Evolutionary conservation across 1,140 invertebrate species (phyloP).

Genomic region (Pogonomyrmex californicus): DNA sequence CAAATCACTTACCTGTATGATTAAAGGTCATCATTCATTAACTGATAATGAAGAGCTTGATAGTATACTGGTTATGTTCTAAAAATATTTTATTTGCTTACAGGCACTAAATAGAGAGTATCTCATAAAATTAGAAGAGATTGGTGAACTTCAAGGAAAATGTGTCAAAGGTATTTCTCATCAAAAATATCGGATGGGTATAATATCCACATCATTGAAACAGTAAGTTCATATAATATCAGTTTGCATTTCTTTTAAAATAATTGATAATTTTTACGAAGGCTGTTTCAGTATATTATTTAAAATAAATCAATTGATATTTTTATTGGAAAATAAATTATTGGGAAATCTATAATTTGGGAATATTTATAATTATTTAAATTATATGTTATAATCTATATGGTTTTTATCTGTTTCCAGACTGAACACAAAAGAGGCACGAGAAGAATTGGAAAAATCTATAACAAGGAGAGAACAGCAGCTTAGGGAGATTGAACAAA

Average conservation of each 20-base stretch:
- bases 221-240: constrained; percentile 88
- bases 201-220: constrained; percentile 93
- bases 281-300: background rate
- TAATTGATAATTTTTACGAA: background rate
- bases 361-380: background rate
- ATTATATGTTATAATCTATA: background rate
- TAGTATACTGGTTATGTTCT: background rate
- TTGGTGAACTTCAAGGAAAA: constrained; percentile 94
- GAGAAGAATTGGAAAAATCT: constrained; percentile 89
- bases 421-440: constrained; percentile 75
- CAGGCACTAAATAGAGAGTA: constrained; percentile 94
- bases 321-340: constrained; percentile 9
- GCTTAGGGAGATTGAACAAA: constrained; percentile 94
- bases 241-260: background rate
- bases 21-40: background rate
- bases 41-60: background rate
- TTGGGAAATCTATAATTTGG: background rate
- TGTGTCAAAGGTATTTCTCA: constrained; percentile 95
- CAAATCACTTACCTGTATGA: background rate
- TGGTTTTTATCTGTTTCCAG: constrained; percentile 66
- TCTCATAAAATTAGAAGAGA: constrained; percentile 93
- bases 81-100: constrained; percentile 79
- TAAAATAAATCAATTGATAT: background rate
- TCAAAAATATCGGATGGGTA: constrained; percentile 95
- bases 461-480: constrained; percentile 93